Percentiles rank a stretch among this genome's conserved stretches.
Evolutionary conservation across 2,888 invertebrate genomes (phyloP).

Genomic region (Morpho achilles): DNA sequence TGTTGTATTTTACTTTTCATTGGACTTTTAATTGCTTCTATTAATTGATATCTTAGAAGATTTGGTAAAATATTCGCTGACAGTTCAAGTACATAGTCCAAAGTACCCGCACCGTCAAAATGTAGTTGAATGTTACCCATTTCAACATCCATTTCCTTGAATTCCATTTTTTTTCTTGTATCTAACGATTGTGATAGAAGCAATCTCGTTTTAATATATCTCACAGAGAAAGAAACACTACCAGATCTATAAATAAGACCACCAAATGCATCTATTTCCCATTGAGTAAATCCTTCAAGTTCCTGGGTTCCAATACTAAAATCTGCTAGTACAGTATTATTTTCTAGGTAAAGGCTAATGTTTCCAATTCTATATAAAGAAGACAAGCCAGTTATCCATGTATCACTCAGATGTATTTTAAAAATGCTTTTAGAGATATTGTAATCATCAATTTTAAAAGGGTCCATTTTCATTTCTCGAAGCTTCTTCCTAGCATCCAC

Average conservation of each 20-base stretch:
- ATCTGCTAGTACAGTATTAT: conserved; percentile 82
- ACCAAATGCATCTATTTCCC: conserved; percentile 85
- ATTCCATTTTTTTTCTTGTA: conserved; percentile 83
- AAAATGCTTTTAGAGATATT: conserved; percentile 85
- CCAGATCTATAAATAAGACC: conserved; percentile 85
- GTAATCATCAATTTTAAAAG: conserved; percentile 85
- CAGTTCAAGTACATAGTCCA: conserved; percentile 90
- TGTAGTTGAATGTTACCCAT: conserved; percentile 91
- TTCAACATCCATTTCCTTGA: conserved; percentile 87
- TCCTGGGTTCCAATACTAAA: conserved; percentile 89
- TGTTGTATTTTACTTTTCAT: conserved; percentile 85
- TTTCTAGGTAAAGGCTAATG: conserved; percentile 84
- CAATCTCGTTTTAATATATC: conserved; percentile 85
- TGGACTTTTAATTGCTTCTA: conserved; percentile 90
- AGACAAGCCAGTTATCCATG: conserved; percentile 88
- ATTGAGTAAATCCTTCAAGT: conserved; percentile 86
- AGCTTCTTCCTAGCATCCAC: conserved; percentile 86
- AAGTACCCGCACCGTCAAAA: conserved; percentile 89
- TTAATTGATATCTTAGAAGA: conserved; percentile 90
- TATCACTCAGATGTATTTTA: conserved; percentile 83
- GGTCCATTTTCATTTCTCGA: conserved; percentile 83
- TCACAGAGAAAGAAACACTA: conserved; percentile 86
- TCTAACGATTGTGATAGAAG: conserved; percentile 87
- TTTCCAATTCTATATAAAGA: conserved; percentile 91
- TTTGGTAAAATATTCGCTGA: conserved; percentile 90